phyloP scores from a whole-genome alignment of 2,888 invertebrate genomes.

The Harpagoxenus sublaevis region DNA sequence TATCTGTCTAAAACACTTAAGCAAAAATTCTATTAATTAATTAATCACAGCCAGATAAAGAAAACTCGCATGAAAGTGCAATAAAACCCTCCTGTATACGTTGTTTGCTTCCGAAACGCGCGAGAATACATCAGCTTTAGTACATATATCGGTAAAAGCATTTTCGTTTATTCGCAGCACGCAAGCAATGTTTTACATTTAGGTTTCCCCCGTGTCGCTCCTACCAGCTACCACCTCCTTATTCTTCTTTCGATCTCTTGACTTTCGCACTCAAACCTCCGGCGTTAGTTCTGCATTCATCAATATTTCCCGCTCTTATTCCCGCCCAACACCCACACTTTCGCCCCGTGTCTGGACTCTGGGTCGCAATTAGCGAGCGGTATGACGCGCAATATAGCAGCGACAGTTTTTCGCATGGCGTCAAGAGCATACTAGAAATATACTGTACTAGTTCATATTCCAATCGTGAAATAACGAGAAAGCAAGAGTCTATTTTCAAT shows the following conservation, averaged over 20 bases:
- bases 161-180: not conserved
- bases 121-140: not conserved
- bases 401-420: not conserved
- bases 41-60: not conserved
- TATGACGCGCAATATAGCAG: constrained; percentile 20
- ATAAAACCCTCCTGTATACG: not conserved
- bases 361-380: constrained; percentile 34
- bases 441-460: not conserved
- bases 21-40: not conserved
- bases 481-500: not conserved
- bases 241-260: constrained; percentile 12
- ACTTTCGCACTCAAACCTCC: not conserved
- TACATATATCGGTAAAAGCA: constrained; percentile 18
- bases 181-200: constrained; percentile 17
- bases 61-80: not conserved
- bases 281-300: constrained; percentile 17
- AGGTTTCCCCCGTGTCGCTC: not conserved
- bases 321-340: not conserved
- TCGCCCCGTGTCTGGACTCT: not conserved
- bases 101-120: not conserved
- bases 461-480: not conserved
- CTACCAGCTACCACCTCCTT: not conserved
- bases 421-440: constrained; percentile 10
- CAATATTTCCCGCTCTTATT: constrained; percentile 38
- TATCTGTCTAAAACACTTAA: not conserved